Percentiles rank a stretch among this genome's conserved stretches.
These are phyloP conservation scores for Columba livia DNA, from an alignment of 2,113 vertebrate species.

Conservation along the genomic window DNA sequence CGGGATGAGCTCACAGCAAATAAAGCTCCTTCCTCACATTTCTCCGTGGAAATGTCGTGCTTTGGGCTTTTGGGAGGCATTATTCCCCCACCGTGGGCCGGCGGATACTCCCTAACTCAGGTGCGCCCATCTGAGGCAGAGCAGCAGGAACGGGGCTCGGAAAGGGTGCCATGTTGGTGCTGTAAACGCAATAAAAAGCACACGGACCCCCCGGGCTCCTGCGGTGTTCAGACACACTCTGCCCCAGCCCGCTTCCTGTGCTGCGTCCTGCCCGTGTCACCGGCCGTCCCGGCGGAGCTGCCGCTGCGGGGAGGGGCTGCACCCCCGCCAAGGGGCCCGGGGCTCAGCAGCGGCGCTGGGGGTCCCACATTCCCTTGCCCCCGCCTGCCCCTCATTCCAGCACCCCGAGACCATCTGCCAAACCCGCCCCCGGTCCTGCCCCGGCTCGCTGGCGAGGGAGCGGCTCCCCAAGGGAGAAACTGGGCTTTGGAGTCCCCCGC, in stretches of 20 bases:
- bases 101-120: too few relatives aligned
- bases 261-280: accelerated
- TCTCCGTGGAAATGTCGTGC: too few relatives aligned
- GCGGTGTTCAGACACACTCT: accelerated
- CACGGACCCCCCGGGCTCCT: background rate
- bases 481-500: background rate
- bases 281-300: accelerated
- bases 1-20: background rate
- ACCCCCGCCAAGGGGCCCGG: too few relatives aligned
- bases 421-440: background rate
- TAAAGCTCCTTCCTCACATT: background rate
- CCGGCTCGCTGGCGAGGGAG: background rate
- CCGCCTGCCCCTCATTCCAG: too few relatives aligned
- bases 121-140: too few relatives aligned
- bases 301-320: background rate
- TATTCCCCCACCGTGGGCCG: too few relatives aligned
- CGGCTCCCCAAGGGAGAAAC: background rate
- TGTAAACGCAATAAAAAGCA: accelerated
- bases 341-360: background rate
- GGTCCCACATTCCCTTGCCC: too few relatives aligned
- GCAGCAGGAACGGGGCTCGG: too few relatives aligned
- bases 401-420: too few relatives aligned
- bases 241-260: background rate
- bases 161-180: too few relatives aligned
- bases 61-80: background rate